These are phyloP conservation scores for Tineola bisselliella DNA, from an alignment of 2,888 invertebrate species.

Conservation along the genomic window DNA sequence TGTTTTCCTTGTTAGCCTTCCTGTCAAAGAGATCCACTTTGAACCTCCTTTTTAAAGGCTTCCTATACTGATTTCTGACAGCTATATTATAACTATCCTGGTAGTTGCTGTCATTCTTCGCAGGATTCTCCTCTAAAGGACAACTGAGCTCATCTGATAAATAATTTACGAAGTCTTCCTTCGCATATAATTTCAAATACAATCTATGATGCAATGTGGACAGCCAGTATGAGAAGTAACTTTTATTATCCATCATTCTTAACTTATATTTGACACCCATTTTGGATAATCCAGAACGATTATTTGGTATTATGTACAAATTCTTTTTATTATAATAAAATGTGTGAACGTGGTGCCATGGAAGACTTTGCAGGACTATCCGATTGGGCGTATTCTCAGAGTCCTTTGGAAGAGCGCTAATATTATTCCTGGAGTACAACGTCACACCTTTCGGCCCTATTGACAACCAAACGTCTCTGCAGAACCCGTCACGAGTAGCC, in stretches of 20 bases:
- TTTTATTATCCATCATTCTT: constrained; percentile 78
- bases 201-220: constrained; percentile 83
- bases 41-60: constrained; percentile 61
- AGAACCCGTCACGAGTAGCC: constrained; percentile 70
- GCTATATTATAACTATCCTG: constrained; percentile 63
- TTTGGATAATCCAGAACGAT: constrained; percentile 64
- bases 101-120: constrained; percentile 45
- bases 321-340: constrained; percentile 80
- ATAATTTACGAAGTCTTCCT: constrained; percentile 73
- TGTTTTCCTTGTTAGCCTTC: constrained; percentile 73
- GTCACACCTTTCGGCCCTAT: constrained; percentile 73
- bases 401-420: constrained; percentile 29
- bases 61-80: constrained; percentile 50
- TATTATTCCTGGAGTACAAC: constrained; percentile 64
- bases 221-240: constrained; percentile 79
- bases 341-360: constrained; percentile 80
- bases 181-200: constrained; percentile 76
- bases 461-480: constrained; percentile 71
- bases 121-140: constrained; percentile 43
- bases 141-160: constrained; percentile 70
- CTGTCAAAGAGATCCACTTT: constrained; percentile 59
- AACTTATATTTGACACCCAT: constrained; percentile 76
- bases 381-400: constrained; percentile 39
- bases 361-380: constrained; percentile 57
- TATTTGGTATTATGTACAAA: constrained; percentile 69